Evolutionary conservation across 2,888 invertebrate genomes (phyloP).

Genomic region (Hyalella azteca): DNA sequence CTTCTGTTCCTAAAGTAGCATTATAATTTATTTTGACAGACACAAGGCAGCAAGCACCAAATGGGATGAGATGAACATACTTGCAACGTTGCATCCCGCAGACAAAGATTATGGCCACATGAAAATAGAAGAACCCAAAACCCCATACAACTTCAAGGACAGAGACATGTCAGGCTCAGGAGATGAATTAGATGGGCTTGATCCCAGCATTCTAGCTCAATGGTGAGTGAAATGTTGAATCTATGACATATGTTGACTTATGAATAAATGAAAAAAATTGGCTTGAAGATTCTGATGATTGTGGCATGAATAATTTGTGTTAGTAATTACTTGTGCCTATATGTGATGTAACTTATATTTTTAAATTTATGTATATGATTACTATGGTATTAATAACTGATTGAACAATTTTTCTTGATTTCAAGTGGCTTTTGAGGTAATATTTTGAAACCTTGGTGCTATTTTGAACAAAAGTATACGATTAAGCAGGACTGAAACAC

Average conservation of each 20-base stretch:
- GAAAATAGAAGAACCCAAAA: slow-evolving; percentile 98
- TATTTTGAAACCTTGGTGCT: too few species aligned
- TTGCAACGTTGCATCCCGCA: slow-evolving; percentile 95
- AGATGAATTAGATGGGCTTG: slow-evolving; percentile 70
- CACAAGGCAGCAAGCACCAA: slow-evolving; percentile 71
- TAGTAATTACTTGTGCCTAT: too few species aligned
- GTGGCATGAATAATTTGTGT: too few species aligned
- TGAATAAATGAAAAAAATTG: too few species aligned
- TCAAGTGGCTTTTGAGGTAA: too few species aligned
- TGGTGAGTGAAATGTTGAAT: slow-evolving; percentile 68
- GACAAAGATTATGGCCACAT: slow-evolving; percentile 99
- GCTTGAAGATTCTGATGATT: too few species aligned
- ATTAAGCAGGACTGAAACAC: too few species aligned
- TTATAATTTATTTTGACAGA: slow-evolving; percentile 51
- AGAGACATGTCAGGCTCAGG: slow-evolving; percentile 59
- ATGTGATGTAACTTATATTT: background rate
- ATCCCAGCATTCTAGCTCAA: slow-evolving; percentile 76
- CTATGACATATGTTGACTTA: too few species aligned
- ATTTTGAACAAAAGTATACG: too few species aligned
- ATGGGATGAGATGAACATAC: slow-evolving; percentile 98
- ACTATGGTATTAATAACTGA: too few species aligned
- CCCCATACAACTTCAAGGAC: slow-evolving; percentile 75
- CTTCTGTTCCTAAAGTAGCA: background rate
- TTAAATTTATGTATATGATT: background rate
- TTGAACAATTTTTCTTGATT: too few species aligned